Conservation (phyloP, 2,113 vertebrate genomes). For the Hippocampus mohnikei region DNA sequence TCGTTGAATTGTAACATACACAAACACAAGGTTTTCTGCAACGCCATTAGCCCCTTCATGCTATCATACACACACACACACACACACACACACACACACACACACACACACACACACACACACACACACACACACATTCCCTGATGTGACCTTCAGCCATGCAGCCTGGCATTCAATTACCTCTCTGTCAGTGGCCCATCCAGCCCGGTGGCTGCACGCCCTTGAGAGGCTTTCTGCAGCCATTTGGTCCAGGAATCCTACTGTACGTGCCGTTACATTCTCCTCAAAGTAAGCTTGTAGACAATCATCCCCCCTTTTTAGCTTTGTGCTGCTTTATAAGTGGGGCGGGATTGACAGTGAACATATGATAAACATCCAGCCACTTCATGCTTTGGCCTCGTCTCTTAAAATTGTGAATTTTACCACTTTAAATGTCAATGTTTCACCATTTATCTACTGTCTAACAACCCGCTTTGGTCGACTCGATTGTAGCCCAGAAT, state of each 20-base stretch:
- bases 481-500: conserved; percentile 41
- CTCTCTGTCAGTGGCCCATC: conserved; percentile 63
- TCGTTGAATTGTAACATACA: conserved; percentile 11
- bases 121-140: conserved; percentile 30
- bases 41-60: not conserved
- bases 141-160: conserved; percentile 69
- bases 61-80: not conserved
- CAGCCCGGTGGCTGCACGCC: conserved; percentile 59
- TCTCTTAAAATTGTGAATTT: conserved; percentile 4
- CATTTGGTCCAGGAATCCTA: conserved; percentile 45
- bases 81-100: conserved; percentile 2
- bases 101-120: conserved; percentile 1
- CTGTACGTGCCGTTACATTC: not conserved
- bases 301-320: not conserved
- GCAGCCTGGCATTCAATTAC: conserved; percentile 71
- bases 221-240: conserved; percentile 59
- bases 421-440: not conserved
- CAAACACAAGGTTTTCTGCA: not conserved
- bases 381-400: not conserved
- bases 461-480: conserved; percentile 11
- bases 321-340: too few species aligned
- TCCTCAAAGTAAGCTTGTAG: not conserved
- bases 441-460: conserved; percentile 25
- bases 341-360: conserved; percentile 10
- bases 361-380: conserved; percentile 19